phyloP scores from a whole-genome alignment of 2,797 vertebrate species.

The Cossypha dichroa region DNA sequence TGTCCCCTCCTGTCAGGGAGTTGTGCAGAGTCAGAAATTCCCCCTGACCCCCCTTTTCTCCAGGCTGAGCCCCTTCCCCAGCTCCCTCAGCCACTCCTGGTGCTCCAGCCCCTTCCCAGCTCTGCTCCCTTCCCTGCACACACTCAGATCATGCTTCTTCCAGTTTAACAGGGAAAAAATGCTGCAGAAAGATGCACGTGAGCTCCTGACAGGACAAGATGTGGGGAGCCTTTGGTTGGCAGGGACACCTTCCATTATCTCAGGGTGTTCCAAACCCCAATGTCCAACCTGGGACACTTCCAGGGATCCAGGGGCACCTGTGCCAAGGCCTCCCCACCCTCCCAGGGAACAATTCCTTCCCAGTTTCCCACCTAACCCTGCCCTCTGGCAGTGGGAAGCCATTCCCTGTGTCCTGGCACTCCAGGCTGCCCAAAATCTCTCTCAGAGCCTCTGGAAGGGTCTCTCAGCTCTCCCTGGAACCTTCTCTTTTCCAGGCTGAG shows the following conservation, averaged over 20 bases:
- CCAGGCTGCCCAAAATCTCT: neutral
- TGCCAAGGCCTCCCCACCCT: neutral
- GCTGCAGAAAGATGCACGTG: neutral
- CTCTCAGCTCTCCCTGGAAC: neutral
- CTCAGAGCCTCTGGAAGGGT: neutral
- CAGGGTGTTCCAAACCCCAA: accelerated
- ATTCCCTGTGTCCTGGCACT: neutral
- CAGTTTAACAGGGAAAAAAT: neutral
- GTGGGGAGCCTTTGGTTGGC: neutral
- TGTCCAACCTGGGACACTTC: accelerated
- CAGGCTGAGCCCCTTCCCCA: neutral
- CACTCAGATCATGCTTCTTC: neutral
- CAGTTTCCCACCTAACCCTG: accelerated
- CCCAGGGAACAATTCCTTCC: accelerated
- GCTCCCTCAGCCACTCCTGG: neutral
- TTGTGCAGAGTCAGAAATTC: neutral
- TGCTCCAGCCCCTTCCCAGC: neutral
- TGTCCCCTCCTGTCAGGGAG: neutral
- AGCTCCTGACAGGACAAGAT: neutral
- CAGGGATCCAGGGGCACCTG: neutral
- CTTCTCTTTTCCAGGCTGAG: neutral
- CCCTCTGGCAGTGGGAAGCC: neutral
- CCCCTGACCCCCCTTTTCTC: neutral
- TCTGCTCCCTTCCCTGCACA: accelerated
- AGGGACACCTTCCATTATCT: neutral